Base-by-base conservation (phyloP, 64 coral and sea anemone species). In the Acropora tenuis region DNA sequence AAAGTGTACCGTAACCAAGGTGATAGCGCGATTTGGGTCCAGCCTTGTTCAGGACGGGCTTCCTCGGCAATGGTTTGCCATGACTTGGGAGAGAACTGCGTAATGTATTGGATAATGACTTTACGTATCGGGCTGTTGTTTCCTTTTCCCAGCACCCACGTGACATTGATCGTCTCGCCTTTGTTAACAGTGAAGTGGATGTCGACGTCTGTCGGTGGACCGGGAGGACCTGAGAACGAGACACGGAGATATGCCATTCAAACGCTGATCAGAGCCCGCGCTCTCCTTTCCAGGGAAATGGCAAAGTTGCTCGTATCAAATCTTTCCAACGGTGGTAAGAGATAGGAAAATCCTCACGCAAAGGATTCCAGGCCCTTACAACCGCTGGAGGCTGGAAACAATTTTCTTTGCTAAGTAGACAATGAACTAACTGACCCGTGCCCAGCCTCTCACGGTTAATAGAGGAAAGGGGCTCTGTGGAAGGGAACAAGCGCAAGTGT, bases 81-180 rank as follows among this genome's bases (percentile, higher is more conserved):
- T 2, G 30, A 50, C 8, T 47, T 20, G 1, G 90, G 76, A 18
- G 41, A n/a, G 11, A 88, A 93, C 41, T 80, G 45, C 6, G 86
- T 77, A 1, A 30, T 78, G 30, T 88, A 57, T 16, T 87, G 43
- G 20, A 93, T 80, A 9, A 87, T 18, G 0, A 92, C 83, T n/a
- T 68, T 76, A 2, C 59, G 46, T 43, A 92, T 92, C 16, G 91
- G 91, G 12, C 91, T 92, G 47, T 74, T 9, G 74, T 92, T 92
- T 16, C 15, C 18, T 43, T 86, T 84, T 8, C 91, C 91, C 4
- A 92, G 47, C 5, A 4, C 45, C 91, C 91, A 92, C 4, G 91
- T 87, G 43, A 92, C 66, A 75, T 92, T 92, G 15, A 92, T 74
- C 8, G 9, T 11, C 41, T 92, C 77, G 1, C 82, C 50, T 60